phyloP scores from a whole-genome alignment of 2,113 vertebrate species.

The Fulica atra region DNA sequence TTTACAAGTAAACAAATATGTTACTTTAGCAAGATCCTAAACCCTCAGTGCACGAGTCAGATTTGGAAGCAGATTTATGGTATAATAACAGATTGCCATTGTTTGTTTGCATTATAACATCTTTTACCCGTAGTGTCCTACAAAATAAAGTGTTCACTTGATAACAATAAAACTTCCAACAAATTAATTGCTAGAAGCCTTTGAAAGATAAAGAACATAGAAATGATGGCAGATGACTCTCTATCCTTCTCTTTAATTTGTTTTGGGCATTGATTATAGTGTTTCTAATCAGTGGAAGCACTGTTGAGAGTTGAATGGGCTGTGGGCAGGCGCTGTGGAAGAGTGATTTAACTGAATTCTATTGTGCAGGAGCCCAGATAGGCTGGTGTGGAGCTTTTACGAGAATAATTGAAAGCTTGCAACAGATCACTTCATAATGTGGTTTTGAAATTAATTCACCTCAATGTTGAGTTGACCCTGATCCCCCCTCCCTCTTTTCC shows the following conservation, averaged over 20 bases:
- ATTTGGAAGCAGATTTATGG: slow-evolving; percentile 44
- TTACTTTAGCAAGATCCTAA: slow-evolving; percentile 18
- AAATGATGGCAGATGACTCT: slow-evolving; percentile 23
- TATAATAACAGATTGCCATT: slow-evolving; percentile 21
- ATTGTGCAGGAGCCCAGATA: background rate
- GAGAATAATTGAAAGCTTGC: background rate
- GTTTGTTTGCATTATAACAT: slow-evolving; percentile 20
- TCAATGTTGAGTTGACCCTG: background rate
- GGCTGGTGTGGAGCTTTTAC: background rate
- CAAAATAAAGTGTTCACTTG: slow-evolving; percentile 32
- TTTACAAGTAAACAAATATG: slow-evolving; percentile 11
- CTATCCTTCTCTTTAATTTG: slow-evolving; percentile 32
- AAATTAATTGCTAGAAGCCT: slow-evolving; percentile 44
- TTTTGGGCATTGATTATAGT: slow-evolving; percentile 36
- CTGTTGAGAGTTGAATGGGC: background rate
- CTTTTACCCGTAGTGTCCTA: background rate
- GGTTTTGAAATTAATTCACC: background rate
- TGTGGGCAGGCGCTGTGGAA: background rate
- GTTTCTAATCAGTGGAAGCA: slow-evolving; percentile 14
- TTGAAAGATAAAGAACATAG: slow-evolving; percentile 21
- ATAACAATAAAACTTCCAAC: slow-evolving; percentile 40
- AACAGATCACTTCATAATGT: background rate
- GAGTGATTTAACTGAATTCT: background rate
- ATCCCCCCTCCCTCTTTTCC: background rate
- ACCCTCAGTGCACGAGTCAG: background rate